A percentile compares a stretch with the other conserved stretches of the same genome.
phyloP scores from a whole-genome alignment of 1,140 invertebrate genomes.

The Centruroides sculpturatus region DNA sequence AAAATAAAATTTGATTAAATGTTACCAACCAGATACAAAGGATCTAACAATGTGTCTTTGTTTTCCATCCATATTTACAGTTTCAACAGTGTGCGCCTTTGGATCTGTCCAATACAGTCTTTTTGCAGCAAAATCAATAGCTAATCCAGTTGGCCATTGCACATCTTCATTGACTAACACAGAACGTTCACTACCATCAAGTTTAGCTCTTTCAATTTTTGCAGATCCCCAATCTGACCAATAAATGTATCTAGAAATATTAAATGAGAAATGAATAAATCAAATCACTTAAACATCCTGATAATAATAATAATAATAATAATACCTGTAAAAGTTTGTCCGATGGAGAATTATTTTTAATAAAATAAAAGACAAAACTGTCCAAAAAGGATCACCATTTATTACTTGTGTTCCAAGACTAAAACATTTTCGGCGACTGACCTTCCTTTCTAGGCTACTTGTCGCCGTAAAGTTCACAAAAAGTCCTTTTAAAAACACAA shows the following conservation, averaged over 20 bases:
- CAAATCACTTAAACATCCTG: too few relatives aligned
- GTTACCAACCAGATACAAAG: conserved; percentile 33
- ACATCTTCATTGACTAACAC: conserved; percentile 66
- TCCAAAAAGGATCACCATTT: too few relatives aligned
- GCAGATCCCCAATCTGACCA: conserved; percentile 68
- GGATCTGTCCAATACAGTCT: conserved; percentile 40
- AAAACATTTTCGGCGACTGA: too few relatives aligned
- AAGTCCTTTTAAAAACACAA: too few relatives aligned
- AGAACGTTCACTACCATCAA: conserved; percentile 65
- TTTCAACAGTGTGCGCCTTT: conserved; percentile 35
- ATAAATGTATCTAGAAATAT: conserved; percentile 52
- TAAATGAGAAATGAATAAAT: not conserved
- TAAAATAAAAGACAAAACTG: too few relatives aligned
- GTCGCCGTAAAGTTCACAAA: too few relatives aligned
- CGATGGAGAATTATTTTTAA: too few relatives aligned
- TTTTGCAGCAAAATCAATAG: conserved; percentile 34
- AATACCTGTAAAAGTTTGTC: too few relatives aligned
- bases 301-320: too few relatives aligned
- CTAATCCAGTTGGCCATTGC: conserved; percentile 54
- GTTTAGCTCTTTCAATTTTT: conserved; percentile 43
- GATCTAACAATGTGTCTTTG: conserved; percentile 42
- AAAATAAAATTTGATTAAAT: too few relatives aligned
- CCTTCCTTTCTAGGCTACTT: too few relatives aligned
- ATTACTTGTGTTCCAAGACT: too few relatives aligned
- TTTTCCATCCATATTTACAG: conserved; percentile 54